Evolutionary conservation across 2,113 vertebrate species (phyloP).

Genomic region (Athene noctua): DNA sequence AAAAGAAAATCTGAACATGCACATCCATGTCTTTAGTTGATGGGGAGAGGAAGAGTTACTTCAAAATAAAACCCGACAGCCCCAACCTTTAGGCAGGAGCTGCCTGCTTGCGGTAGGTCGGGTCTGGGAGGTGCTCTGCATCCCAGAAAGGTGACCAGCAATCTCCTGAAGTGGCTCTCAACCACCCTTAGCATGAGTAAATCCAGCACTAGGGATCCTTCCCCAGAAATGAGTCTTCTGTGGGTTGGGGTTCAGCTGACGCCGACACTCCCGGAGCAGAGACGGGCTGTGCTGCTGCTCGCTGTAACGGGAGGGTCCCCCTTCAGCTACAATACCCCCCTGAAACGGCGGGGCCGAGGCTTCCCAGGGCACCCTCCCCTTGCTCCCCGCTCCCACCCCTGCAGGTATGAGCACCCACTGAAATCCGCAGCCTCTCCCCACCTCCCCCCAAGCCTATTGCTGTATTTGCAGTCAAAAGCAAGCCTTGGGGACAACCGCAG

Average conservation of each 20-base stretch:
- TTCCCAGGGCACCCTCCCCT: background rate
- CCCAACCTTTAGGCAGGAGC: background rate
- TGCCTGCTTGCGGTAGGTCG: background rate
- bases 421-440: background rate
- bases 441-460: background rate
- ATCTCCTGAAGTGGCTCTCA: background rate
- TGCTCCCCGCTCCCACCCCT: background rate
- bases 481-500: background rate
- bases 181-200: background rate
- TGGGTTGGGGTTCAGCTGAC: background rate
- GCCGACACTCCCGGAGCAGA: accelerated
- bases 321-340: accelerated
- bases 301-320: accelerated
- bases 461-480: background rate
- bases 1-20: background rate
- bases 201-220: background rate
- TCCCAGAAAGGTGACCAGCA: background rate
- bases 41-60: background rate
- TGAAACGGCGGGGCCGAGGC: accelerated
- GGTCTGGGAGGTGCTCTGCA: background rate
- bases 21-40: accelerated
- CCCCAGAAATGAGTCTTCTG: accelerated
- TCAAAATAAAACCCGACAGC: accelerated
- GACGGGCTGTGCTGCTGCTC: background rate
- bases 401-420: background rate